These are phyloP conservation scores for Esox masquinongy DNA, from an alignment of 2,797 vertebrate genomes.

Conservation along the genomic window DNA sequence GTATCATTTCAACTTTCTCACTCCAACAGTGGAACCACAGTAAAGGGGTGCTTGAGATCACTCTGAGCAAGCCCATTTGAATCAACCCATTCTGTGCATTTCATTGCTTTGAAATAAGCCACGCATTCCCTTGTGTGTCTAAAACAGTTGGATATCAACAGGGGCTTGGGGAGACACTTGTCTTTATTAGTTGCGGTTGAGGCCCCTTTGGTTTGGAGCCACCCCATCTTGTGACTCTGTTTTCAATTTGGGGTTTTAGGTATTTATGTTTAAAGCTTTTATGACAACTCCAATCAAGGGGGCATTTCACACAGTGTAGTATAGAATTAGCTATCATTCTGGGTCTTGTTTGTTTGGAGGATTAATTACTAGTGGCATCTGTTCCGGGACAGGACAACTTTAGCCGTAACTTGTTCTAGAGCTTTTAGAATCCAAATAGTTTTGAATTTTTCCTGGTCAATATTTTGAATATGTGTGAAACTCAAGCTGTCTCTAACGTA, in stretches of 20 bases:
- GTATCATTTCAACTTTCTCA: constrained; percentile 16
- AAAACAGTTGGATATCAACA: constrained; percentile 52
- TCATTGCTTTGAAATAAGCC: constrained; percentile 50
- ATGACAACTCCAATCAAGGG: constrained; percentile 11
- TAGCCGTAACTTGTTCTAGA: background rate
- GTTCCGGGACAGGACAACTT: background rate
- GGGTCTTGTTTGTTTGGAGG: background rate
- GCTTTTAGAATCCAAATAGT: background rate
- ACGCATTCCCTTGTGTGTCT: constrained; percentile 59
- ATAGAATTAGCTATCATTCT: background rate
- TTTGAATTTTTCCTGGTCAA: constrained; percentile 11
- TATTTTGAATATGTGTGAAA: background rate
- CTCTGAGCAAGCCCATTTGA: constrained; percentile 21
- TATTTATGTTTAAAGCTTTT: constrained; percentile 34
- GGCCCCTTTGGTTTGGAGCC: constrained; percentile 49
- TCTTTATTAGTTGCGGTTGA: constrained; percentile 58
- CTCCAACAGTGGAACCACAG: constrained; percentile 51
- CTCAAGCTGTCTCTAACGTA: background rate
- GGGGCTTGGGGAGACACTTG: constrained; percentile 44
- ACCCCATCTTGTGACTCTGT: constrained; percentile 41
- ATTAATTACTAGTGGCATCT: constrained; percentile 1
- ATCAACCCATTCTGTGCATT: constrained; percentile 57
- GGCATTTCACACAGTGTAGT: background rate
- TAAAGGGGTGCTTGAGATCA: constrained; percentile 34
- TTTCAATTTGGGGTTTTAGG: constrained; percentile 42